phyloP scores from a whole-genome alignment of 2,888 invertebrate genomes.

The Thereva nobilitata region DNA sequence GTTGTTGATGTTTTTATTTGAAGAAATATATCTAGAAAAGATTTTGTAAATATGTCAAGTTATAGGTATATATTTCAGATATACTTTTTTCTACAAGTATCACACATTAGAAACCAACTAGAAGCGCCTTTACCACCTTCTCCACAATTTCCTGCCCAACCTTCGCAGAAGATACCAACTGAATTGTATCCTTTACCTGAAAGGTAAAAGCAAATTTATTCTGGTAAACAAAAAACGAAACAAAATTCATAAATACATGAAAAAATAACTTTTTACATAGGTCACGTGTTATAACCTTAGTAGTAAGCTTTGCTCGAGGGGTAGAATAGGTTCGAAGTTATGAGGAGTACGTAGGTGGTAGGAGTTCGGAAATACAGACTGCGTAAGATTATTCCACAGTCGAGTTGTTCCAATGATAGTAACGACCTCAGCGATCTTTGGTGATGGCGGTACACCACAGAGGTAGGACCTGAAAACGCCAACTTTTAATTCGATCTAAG shows the following conservation, averaged over 20 bases:
- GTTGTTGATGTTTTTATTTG: slow-evolving; percentile 54
- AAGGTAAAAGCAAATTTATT: slow-evolving; percentile 4
- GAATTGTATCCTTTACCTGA: slow-evolving; percentile 83
- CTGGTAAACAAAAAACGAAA: background rate
- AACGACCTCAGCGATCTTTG: no score
- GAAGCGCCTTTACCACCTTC: slow-evolving; percentile 78
- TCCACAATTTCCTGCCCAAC: slow-evolving; percentile 88
- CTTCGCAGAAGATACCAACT: slow-evolving; percentile 82
- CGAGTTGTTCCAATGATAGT: no score
- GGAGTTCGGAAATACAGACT: no score
- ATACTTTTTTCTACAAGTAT: slow-evolving; percentile 83
- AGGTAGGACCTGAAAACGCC: no score
- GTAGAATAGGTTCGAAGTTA: no score
- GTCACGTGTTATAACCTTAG: background rate
- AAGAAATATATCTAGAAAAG: slow-evolving; percentile 50
- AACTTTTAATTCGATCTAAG: no score
- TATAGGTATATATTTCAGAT: slow-evolving; percentile 55
- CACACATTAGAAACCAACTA: slow-evolving; percentile 92
- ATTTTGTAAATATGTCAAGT: background rate
- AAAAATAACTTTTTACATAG: slow-evolving; percentile 2
- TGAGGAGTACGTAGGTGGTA: no score
- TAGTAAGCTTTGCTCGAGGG: no score
- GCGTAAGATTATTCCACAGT: no score
- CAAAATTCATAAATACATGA: background rate
- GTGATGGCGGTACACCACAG: no score